Evolutionary conservation across 2,797 vertebrate genomes (phyloP), one percentile per base, ranked within the genome.

Genomic region (Fistularia tabacaria): DNA sequence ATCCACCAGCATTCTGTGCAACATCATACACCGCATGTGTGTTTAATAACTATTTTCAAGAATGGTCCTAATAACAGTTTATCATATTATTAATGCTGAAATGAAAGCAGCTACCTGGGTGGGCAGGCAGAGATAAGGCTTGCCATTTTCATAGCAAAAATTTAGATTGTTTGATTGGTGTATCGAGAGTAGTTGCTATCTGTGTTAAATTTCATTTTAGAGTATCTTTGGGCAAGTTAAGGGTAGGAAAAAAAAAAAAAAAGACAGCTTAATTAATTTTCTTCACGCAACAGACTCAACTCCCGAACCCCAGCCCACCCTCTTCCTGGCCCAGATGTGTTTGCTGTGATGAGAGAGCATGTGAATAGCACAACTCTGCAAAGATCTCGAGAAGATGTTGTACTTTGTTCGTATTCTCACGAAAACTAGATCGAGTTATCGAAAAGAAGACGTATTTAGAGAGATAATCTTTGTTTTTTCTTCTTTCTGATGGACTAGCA

Each of bases 1-100:
- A 69, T 49, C 51, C 53, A 59, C 49, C 52, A 11, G 36, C 9
- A 59, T 62, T 59, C 62, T 58, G 66, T 77, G 69, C 58, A 54
- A 69, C 64, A 59, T 52, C 53, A 73, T 62, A 48, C 69, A 67
- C 62, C 55, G 66, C 59, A 69, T 59, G 48, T 72, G 65, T 54
- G 66, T 49, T 57, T 44, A 7, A 58, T 37, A 15, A 69, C 48
- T 61, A 45, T 59, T 54, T 36, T 59, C n/a, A 39, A 46, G 51
- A 62, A 46, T 53, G 46, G 41, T 48, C 46, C 54, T 62, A 46
- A 47, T 14, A 36, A 57, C 46, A 60, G 49, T 14, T 47, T 62
- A 43, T 38, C 39, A 59, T 43, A 49, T 39, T 58, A 36, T 36
- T 39, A 53, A 46, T 38, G 49, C 49, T 36, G 36, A 49, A 25